phyloP scores from a whole-genome alignment of 2,888 invertebrate species.

The Alcis repandata region DNA sequence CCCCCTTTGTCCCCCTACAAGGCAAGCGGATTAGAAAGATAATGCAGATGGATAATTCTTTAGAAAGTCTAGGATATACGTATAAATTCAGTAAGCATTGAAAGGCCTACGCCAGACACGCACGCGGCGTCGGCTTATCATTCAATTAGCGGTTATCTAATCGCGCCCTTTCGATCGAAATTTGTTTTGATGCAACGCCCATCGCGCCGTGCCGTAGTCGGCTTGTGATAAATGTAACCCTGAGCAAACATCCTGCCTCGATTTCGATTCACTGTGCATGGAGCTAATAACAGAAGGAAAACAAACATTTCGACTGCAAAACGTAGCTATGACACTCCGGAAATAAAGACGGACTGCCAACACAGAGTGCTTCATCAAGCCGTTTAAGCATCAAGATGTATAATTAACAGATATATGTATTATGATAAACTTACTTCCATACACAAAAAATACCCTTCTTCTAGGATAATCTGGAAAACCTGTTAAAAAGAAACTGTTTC shows the following conservation, averaged over 20 bases:
- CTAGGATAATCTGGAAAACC: too few relatives aligned
- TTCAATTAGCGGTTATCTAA: conserved; percentile 37
- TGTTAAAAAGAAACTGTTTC: too few relatives aligned
- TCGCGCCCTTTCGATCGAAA: conserved; percentile 22
- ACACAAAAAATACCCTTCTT: too few relatives aligned
- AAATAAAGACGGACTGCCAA: too few relatives aligned
- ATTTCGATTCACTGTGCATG: not conserved
- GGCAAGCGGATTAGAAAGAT: conserved; percentile 1
- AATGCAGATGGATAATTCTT: not conserved
- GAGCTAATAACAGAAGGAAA: not conserved
- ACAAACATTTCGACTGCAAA: too few relatives aligned
- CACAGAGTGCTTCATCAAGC: too few relatives aligned
- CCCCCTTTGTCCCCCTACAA: conserved; percentile 15
- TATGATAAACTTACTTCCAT: too few relatives aligned
- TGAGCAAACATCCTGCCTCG: conserved; percentile 19
- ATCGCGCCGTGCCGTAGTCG: not conserved
- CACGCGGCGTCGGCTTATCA: conserved; percentile 23
- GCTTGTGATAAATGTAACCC: conserved; percentile 14
- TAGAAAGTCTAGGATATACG: not conserved
- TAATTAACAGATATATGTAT: too few relatives aligned
- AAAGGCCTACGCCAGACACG: not conserved
- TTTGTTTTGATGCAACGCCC: conserved; percentile 31
- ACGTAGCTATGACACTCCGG: too few relatives aligned
- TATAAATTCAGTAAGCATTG: not conserved
- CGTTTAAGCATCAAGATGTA: too few relatives aligned